phyloP scores from a whole-genome alignment of 1,140 invertebrate genomes.

The Dendroctonus ponderosae region DNA sequence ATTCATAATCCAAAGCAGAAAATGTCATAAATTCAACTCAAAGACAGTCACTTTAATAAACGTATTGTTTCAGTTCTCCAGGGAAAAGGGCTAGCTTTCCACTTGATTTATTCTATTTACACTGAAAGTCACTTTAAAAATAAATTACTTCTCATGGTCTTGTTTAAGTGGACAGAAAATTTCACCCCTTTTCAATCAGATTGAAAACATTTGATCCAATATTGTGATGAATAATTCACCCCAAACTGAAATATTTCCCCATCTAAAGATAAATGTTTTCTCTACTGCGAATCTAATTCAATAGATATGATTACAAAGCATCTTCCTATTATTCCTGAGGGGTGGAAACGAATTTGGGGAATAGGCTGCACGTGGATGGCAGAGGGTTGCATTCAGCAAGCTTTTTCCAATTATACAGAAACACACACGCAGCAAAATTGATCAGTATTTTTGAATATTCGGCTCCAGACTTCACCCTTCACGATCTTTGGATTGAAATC shows the following conservation, averaged over 20 bases:
- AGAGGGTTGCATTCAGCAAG: not conserved
- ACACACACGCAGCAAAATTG: too few species aligned
- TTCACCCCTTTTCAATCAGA: too few species aligned
- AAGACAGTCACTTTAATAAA: slow-evolving; percentile 33
- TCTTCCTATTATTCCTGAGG: slow-evolving; percentile 17
- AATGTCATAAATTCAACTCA: slow-evolving; percentile 24
- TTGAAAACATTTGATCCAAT: not conserved
- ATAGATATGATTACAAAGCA: slow-evolving; percentile 2
- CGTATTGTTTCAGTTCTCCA: slow-evolving; percentile 33
- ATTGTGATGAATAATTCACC: not conserved
- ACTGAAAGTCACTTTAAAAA: too few species aligned
- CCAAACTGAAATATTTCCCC: slow-evolving; percentile 12
- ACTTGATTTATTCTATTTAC: slow-evolving; percentile 39
- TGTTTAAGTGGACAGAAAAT: too few species aligned
- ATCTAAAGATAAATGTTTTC: slow-evolving; percentile 8
- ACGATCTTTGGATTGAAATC: not conserved
- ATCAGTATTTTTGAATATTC: too few species aligned
- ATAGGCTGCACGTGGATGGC: not conserved
- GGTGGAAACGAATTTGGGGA: slow-evolving; percentile 13
- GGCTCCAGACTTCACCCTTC: too few species aligned
- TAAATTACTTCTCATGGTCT: too few species aligned
- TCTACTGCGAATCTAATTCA: slow-evolving; percentile 6
- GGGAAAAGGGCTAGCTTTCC: slow-evolving; percentile 16
- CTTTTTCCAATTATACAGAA: too few species aligned
- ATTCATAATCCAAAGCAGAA: slow-evolving; percentile 34